Conservation (phyloP, 1,140 invertebrate genomes). For the Pteromalus puparum region DNA sequence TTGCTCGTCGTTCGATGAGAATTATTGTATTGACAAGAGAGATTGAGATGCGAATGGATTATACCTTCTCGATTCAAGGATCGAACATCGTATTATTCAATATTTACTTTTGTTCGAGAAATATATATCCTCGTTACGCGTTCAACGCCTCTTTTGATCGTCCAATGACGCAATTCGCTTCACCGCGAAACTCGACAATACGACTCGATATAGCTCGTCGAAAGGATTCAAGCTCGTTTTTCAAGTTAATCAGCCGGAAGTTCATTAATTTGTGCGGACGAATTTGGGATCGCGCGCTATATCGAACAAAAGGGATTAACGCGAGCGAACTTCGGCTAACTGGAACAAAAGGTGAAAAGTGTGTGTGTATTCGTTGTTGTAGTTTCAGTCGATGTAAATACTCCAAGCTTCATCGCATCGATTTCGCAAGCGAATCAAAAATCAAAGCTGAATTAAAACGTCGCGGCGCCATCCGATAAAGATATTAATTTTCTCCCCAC, state of each 20-base stretch:
- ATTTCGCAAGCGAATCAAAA: background rate
- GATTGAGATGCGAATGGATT: too few relatives aligned
- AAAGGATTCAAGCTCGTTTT: background rate
- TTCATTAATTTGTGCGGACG: background rate
- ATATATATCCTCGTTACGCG: too few relatives aligned
- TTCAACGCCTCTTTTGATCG: background rate
- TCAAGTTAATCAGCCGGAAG: slow-evolving; percentile 5
- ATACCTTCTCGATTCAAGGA: too few relatives aligned
- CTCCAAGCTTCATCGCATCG: background rate
- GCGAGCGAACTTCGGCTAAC: background rate
- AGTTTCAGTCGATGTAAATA: background rate
- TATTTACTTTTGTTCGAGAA: too few relatives aligned
- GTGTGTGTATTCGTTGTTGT: background rate
- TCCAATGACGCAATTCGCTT: slow-evolving; percentile 5
- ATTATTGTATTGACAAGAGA: too few relatives aligned
- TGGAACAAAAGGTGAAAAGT: background rate
- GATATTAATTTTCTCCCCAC: background rate
- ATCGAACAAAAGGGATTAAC: background rate
- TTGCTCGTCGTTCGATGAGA: too few relatives aligned
- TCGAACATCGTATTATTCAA: too few relatives aligned
- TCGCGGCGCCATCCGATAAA: background rate
- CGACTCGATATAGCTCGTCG: background rate
- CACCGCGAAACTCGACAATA: background rate
- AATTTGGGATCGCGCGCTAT: background rate
- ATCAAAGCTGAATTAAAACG: background rate